A percentile compares a stretch with the other conserved stretches of the same genome.
Conservation (phyloP, 2,797 vertebrate species). For the Emydoidea blandingii region DNA sequence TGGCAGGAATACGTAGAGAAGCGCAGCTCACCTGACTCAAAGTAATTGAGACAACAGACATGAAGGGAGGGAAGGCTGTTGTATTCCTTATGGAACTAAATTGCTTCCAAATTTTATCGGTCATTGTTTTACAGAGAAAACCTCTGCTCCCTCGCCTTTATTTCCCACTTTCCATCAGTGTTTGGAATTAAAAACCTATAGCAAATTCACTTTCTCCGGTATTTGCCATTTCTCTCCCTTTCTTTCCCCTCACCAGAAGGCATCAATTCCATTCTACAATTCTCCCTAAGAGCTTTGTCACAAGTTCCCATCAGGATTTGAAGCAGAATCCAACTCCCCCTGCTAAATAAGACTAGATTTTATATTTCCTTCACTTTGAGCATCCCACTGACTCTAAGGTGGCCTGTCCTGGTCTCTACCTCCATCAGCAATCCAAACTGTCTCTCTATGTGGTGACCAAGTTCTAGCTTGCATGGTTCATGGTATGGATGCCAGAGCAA, state of each 20-base stretch:
- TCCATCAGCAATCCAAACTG: neutral
- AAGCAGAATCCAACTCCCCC: neutral
- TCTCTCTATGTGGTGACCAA: accelerated
- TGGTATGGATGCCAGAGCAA: neutral
- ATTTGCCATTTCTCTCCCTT: neutral
- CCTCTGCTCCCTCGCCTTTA: neutral
- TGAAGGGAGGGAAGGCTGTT: neutral
- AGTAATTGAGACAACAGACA: neutral
- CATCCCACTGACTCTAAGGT: too few species aligned
- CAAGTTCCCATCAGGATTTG: neutral
- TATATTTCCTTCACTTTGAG: neutral
- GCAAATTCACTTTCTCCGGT: neutral
- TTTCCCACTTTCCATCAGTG: neutral
- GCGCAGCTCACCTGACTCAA: neutral
- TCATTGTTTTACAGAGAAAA: neutral
- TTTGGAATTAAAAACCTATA: neutral
- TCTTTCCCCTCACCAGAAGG: neutral
- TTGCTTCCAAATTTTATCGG: neutral
- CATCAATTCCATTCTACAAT: neutral
- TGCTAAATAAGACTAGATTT: neutral
- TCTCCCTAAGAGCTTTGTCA: neutral
- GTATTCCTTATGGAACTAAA: neutral
- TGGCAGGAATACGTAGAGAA: neutral
- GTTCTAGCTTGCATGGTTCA: neutral
- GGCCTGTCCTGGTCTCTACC: neutral